Evolutionary conservation across 2,888 invertebrate genomes (phyloP), one percentile per base, ranked within the genome.

Genomic region (Neoaliturus tenellus): DNA sequence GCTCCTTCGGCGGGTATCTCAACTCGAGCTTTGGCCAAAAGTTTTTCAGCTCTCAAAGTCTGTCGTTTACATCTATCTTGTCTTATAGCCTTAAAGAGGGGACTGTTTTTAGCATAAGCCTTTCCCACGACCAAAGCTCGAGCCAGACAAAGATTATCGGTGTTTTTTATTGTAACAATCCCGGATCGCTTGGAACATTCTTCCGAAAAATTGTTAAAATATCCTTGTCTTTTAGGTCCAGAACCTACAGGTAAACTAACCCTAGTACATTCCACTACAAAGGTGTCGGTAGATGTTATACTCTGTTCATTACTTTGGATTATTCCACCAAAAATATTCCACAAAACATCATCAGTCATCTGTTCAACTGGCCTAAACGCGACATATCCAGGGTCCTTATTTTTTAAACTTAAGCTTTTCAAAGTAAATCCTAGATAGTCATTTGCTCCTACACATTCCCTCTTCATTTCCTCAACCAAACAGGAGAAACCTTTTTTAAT

Each of bases 101-200:
- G 55, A 48, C 85, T 81, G 67, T 86, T 86, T 4, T 48, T 69
- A 1, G 48, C 84, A 10, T 81, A 4, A 0, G 86, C 86, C 17
- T 67, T 85, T 0, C 84, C 85, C 1, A 86, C 83, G 0, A 86
- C 86, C 6, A 86, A 44, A 20, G 85, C 86, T 5, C 85, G 14
- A 14, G 85, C 51, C 0, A 85, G 55, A 41, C 85, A 85, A 0
- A 83, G 44, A 20, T 51, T 85, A 48, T 86, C 87, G 25, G 58
- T 85, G 82, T 88, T 88, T 8, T 86, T 86, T 20, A 86, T 86
- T 1, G 51, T 6, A 12, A 86, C 73, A 31, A 85, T 84, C 17
- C 85, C 84, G n/a, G 20, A n/a, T 0, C 84, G n/a, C 3, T 20
- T 80, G 8, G 17, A n/a, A 44, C 86, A 85, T 58, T 86, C 85